A percentile compares a stretch with the other conserved stretches of the same genome.
phyloP scores from a whole-genome alignment of 1,140 invertebrate genomes.

The Nomia melanderi region DNA sequence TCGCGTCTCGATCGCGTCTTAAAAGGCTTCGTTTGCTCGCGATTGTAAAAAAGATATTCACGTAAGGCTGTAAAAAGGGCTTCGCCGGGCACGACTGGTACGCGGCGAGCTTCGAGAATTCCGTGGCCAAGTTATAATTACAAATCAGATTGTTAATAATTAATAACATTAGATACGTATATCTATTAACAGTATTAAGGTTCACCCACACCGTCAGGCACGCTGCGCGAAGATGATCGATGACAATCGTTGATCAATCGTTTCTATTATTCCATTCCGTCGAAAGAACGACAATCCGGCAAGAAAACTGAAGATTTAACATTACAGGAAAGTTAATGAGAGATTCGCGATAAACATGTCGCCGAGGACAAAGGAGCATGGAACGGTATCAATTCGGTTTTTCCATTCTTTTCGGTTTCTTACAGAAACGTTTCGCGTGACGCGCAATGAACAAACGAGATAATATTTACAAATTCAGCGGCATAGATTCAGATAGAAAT shows the following conservation, averaged over 20 bases:
- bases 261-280: too few relatives aligned
- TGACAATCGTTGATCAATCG: constrained; percentile 47
- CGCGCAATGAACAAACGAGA: too few relatives aligned
- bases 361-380: neutral
- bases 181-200: constrained; percentile 73
- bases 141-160: constrained; percentile 68
- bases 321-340: too few relatives aligned
- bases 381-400: neutral
- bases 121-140: constrained; percentile 52
- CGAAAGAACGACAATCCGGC: too few relatives aligned
- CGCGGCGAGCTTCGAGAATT: constrained; percentile 53
- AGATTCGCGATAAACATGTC: too few relatives aligned
- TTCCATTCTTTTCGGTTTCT: too few relatives aligned
- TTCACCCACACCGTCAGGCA: constrained; percentile 66
- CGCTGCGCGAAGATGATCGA: constrained; percentile 57
- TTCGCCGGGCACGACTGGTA: constrained; percentile 34
- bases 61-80: constrained; percentile 12
- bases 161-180: constrained; percentile 74
- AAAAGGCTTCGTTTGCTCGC: constrained; percentile 22
- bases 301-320: too few relatives aligned
- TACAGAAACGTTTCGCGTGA: too few relatives aligned
- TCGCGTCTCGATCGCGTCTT: neutral
- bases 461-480: too few relatives aligned
- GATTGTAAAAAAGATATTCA: constrained; percentile 25
- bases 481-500: too few relatives aligned